Conservation (phyloP, 2,113 vertebrate genomes). For the Atractosteus spatula region DNA sequence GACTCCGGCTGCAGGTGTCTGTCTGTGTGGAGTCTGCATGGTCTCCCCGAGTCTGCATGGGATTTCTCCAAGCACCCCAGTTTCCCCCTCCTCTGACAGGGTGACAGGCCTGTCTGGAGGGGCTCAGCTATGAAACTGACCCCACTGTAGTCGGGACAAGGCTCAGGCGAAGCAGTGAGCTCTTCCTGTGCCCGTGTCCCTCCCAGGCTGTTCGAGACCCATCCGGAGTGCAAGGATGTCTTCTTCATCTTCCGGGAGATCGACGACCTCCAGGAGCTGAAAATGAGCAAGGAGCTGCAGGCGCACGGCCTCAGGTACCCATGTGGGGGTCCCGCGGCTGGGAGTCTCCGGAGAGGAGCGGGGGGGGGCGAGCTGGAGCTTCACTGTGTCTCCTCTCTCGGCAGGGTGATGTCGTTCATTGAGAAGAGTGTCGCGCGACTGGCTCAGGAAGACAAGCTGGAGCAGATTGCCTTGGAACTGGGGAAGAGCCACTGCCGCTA, state of each 20-base stretch:
- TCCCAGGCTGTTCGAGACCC: constrained; percentile 42
- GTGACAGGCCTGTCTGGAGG: too few relatives aligned
- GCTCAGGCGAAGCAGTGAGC: not conserved
- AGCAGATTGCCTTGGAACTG: constrained; percentile 30
- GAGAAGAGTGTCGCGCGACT: constrained; percentile 45
- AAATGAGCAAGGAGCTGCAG: constrained; percentile 36
- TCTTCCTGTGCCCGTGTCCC: not conserved
- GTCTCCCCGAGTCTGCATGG: too few relatives aligned
- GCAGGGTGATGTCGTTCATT: constrained; percentile 46
- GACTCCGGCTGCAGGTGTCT: too few relatives aligned
- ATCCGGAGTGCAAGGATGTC: constrained; percentile 39
- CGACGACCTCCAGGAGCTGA: constrained; percentile 35
- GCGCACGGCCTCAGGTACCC: constrained; percentile 40
- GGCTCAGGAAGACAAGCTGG: constrained; percentile 24
- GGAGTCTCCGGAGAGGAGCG: too few relatives aligned
- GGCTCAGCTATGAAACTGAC: too few relatives aligned
- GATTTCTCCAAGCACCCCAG: not conserved
- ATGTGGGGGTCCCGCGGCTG: not conserved
- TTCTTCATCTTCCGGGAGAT: constrained; percentile 44
- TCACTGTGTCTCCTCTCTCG: not conserved
- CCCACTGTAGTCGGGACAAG: too few relatives aligned
- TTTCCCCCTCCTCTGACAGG: too few relatives aligned
- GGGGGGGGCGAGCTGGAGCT: too few relatives aligned
- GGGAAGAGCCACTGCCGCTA: constrained; percentile 39
- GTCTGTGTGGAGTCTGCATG: too few relatives aligned